Base-by-base conservation (phyloP, 2,113 vertebrate genomes). In the Serinus canaria region DNA sequence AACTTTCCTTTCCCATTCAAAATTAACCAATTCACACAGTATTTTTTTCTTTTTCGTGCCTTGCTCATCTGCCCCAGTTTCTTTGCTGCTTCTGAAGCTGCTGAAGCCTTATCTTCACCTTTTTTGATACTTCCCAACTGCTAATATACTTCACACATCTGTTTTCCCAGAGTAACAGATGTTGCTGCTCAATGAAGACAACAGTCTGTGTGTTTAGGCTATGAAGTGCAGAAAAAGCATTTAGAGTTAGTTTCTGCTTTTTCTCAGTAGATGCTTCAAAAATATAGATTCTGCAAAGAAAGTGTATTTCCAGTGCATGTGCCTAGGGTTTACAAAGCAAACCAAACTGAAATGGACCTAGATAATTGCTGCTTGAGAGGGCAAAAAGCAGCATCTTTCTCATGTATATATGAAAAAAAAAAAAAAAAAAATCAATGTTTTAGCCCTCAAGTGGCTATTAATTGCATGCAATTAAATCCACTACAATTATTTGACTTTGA, bases 161-260 rank as follows among this genome's bases (percentile, higher is more conserved):
- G 67, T 67, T 86, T 83, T 78, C 46, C 68, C 73, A 86, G 37
- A 69, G 19, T 49, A 89, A 83, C 91, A 95, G 94, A 83, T 96
- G 88, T 64, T 80, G 67, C 24, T 77, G n/a, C 90, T 96, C 88
- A 91, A 1, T 0, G 0, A 85, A 79, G 33, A 95, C 77, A 91
- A 90, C 41, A 62, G 59, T 37, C 84, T 63, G 7, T 46, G 25
- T 83, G 60, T 91, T 96, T 95, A 91, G 85, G 73, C 85, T 95
- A 74, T 16, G 43, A 90, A 88, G 43, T 18, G 24, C 28, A 92
- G 67, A 70, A 91, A 78, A 87, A 74, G 39, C 39, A 90, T 69
- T 74, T 77, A 47, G 11, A 86, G 13, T 3, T 64, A 35, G 75
- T 84, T 95, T 93, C 75, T 97, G 94, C 35, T 94, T 95, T 90